Percentiles rank a stretch among this genome's conserved stretches.
Evolutionary conservation across 2,113 vertebrate genomes (phyloP).

Genomic region (Brachypodius melanocephalos): DNA sequence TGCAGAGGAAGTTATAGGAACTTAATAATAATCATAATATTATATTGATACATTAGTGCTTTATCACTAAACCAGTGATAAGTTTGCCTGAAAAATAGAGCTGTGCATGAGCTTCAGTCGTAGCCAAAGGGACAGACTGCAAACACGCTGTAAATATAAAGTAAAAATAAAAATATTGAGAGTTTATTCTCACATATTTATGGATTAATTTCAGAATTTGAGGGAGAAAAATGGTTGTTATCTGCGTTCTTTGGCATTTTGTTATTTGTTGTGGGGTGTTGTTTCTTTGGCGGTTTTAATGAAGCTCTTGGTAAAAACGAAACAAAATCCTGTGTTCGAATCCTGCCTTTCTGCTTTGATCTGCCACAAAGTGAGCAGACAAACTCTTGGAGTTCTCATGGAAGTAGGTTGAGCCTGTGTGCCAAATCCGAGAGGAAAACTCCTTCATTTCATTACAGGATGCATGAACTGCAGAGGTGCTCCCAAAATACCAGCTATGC

Average conservation of each 20-base stretch:
- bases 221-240: rapidly evolving
- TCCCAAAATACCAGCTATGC: neutral
- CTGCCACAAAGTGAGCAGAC: neutral
- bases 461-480: neutral
- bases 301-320: neutral
- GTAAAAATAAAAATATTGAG: neutral
- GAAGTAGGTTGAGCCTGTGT: neutral
- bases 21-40: neutral
- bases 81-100: neutral
- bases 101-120: neutral
- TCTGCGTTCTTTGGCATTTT: neutral
- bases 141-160: neutral
- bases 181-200: constrained; percentile 11
- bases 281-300: neutral
- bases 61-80: neutral
- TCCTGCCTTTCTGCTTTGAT: neutral
- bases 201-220: constrained; percentile 5
- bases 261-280: neutral
- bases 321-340: neutral
- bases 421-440: neutral
- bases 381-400: neutral
- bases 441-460: neutral
- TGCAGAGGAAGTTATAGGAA: neutral
- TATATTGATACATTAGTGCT: neutral
- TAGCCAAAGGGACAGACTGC: neutral